Evolutionary conservation across 2,113 vertebrate genomes (phyloP).

Genomic region (Paracanthobrama guichenoti): DNA sequence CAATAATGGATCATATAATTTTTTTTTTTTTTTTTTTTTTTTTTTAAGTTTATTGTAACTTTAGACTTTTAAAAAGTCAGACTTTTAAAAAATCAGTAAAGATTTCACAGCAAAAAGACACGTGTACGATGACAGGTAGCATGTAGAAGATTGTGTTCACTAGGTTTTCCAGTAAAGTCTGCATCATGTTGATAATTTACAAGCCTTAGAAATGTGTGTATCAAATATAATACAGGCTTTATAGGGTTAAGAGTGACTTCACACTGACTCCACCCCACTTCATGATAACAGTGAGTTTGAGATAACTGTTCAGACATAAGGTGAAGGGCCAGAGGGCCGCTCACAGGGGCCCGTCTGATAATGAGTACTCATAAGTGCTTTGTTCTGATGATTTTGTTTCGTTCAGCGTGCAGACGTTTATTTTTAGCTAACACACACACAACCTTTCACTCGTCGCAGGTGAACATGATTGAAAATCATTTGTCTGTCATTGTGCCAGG

Average conservation of each 20-base stretch:
- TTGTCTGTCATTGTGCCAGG: constrained; percentile 28
- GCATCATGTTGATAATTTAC: background rate
- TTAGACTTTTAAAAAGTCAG: too few relatives aligned
- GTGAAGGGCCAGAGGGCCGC: constrained; percentile 19
- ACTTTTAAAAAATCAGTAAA: too few relatives aligned
- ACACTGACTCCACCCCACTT: constrained; percentile 42
- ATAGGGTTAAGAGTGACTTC: constrained; percentile 16
- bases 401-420: constrained; percentile 23
- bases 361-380: constrained; percentile 14
- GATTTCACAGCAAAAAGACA: too few relatives aligned
- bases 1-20: too few relatives aligned
- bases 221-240: background rate
- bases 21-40: too few relatives aligned
- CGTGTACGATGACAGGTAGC: too few relatives aligned
- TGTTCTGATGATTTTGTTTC: constrained; percentile 39
- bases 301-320: constrained; percentile 46
- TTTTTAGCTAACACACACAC: constrained; percentile 7
- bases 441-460: constrained; percentile 11
- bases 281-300: constrained; percentile 34
- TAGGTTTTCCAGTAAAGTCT: background rate
- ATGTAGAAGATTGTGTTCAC: background rate
- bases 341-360: constrained; percentile 34
- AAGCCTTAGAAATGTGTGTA: background rate
- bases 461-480: constrained; percentile 29
- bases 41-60: too few relatives aligned